Base-by-base conservation (phyloP, 2,113 vertebrate species). In the Indicator maculatus region DNA sequence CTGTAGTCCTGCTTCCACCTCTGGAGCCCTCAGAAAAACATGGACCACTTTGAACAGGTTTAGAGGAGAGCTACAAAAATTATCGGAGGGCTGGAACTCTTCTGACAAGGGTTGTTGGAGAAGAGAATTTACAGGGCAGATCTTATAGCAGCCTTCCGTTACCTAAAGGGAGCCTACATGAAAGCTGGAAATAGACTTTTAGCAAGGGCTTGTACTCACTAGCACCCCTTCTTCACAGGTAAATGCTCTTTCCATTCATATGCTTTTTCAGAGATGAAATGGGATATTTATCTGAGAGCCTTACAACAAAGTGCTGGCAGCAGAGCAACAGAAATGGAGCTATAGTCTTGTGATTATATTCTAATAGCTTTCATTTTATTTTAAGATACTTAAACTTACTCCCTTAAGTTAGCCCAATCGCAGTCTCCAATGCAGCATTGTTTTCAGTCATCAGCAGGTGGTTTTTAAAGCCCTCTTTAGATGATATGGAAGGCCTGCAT, bases 401-500 rank as follows among this genome's bases (percentile, higher is more conserved):
- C 50, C 55, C 58, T 58, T 31, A 64, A 67, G 83, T 71, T 80
- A 78, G 65, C 26, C 80, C 58, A 70, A 47, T 83, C 69, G 60
- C 73, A 70, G 23, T 70, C 78, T 90, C 87, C 45, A 61, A 16
- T 70, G 75, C 26, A 88, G 28, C 70, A 47, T 81, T 94, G 70
- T 95, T 95, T 94, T 90, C 81, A 88, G 44, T 82, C 89, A 70
- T 89, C 87, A 96, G 78, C 76, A 96, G 91, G 87, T 65, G 56
- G 75, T 61, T 95, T 95, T 94, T 94, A 94, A 83, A 93, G 58
- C 56, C 70, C 59, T 95, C 88, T 87, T 90, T 80, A 85, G 89
- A 75, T 60, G 76, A 78, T 87, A 71, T 36, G 17, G 5, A 4
- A 14, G 73, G 83, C 86, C 91, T 69, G 89, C 93, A 95, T 95